These are phyloP conservation scores for Polydrusus pterygomalis DNA, from an alignment of 2,888 invertebrate species.

Conservation along the genomic window DNA sequence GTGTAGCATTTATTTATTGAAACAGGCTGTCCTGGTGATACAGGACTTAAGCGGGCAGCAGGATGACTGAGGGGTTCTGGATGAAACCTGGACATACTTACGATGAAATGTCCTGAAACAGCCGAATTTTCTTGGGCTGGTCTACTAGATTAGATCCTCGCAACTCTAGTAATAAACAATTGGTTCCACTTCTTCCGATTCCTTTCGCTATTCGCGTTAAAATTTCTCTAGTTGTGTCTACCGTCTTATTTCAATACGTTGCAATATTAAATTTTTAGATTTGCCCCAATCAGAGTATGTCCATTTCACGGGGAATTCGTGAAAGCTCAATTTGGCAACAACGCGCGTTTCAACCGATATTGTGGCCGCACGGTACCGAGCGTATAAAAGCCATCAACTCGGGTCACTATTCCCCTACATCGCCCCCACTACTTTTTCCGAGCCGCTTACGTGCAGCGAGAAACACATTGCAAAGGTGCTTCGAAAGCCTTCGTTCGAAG, in stretches of 20 bases:
- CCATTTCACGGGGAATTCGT: slow-evolving; percentile 29
- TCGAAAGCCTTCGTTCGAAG: slow-evolving; percentile 41
- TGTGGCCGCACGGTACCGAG: slow-evolving; percentile 73
- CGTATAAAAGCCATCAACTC: slow-evolving; percentile 70
- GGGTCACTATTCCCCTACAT: slow-evolving; percentile 75
- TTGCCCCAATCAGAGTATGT: slow-evolving; percentile 1
- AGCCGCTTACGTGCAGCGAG: slow-evolving; percentile 72
- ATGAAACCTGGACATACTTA: too few species aligned
- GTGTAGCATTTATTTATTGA: too few species aligned
- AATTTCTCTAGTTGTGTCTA: too few species aligned
- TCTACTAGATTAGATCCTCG: too few species aligned
- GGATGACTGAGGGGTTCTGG: neutral
- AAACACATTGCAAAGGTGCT: slow-evolving; percentile 47
- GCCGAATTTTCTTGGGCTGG: too few species aligned
- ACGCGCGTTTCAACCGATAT: slow-evolving; percentile 73
- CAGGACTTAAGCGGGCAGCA: too few species aligned
- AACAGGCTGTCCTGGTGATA: too few species aligned
- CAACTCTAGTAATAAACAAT: too few species aligned
- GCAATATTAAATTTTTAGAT: neutral
- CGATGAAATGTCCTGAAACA: too few species aligned
- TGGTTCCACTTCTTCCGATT: too few species aligned
- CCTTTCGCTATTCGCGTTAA: too few species aligned
- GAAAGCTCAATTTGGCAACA: slow-evolving; percentile 66
- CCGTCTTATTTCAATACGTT: neutral
- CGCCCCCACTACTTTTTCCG: slow-evolving; percentile 69